Evolutionary conservation across 2,888 invertebrate genomes (phyloP).

Genomic region (Dendrolimus houi): DNA sequence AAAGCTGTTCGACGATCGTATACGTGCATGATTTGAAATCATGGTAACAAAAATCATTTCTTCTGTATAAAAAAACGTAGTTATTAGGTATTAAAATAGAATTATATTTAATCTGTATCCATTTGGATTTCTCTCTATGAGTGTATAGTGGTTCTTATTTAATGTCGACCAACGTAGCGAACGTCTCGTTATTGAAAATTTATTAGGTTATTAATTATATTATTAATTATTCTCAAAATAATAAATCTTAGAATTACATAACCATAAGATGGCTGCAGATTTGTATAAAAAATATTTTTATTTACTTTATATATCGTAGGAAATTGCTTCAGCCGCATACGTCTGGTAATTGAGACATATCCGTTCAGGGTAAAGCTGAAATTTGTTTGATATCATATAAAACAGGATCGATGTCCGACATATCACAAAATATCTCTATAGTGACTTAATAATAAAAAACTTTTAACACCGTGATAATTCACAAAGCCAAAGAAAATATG

Average conservation of each 20-base stretch:
- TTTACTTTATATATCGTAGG: constrained; percentile 69
- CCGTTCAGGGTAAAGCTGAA: constrained; percentile 54
- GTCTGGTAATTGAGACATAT: constrained; percentile 55
- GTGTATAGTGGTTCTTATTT: constrained; percentile 75
- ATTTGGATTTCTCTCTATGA: constrained; percentile 76
- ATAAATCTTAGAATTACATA: constrained; percentile 54
- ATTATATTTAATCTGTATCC: constrained; percentile 74
- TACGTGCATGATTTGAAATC: constrained; percentile 74
- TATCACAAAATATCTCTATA: constrained; percentile 60
- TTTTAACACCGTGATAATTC: constrained; percentile 69
- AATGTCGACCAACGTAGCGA: constrained; percentile 75
- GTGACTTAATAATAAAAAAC: constrained; percentile 37
- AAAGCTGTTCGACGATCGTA: constrained; percentile 70
- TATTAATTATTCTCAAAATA: constrained; percentile 61
- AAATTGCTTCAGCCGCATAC: constrained; percentile 61
- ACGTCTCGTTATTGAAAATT: constrained; percentile 73
- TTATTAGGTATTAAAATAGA: constrained; percentile 68
- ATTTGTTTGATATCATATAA: constrained; percentile 29
- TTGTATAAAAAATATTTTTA: constrained; percentile 66
- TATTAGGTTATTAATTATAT: constrained; percentile 64
- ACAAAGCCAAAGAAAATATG: constrained; percentile 67
- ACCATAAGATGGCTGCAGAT: constrained; percentile 75
- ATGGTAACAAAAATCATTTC: constrained; percentile 60
- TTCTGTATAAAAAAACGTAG: constrained; percentile 71
- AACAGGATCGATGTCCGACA: constrained; percentile 41